These are phyloP conservation scores for Micromys minutus DNA, from an alignment of 2,113 vertebrate species.

Conservation along the genomic window DNA sequence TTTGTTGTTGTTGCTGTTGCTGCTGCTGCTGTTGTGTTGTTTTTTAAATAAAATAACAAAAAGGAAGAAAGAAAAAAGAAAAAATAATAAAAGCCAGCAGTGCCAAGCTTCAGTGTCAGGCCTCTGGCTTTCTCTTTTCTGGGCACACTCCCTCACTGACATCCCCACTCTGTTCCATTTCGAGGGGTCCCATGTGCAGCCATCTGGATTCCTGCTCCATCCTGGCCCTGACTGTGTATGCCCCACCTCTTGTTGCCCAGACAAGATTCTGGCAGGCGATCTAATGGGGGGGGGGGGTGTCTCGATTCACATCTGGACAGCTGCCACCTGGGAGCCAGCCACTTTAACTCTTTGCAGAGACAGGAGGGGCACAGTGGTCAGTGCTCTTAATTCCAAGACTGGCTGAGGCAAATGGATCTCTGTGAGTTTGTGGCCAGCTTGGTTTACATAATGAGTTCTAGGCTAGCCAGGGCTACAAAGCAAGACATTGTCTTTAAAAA, in stretches of 20 bases:
- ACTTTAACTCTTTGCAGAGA: neutral
- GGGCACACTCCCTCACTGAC: neutral
- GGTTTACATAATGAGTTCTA: neutral
- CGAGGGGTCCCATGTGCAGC: neutral
- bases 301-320: neutral
- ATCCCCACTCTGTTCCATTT: neutral
- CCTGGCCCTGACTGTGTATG: neutral
- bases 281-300: neutral
- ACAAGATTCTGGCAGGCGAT: too few relatives aligned
- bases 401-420: neutral
- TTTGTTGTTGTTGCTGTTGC: too few relatives aligned
- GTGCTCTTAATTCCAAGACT: neutral
- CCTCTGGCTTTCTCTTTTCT: neutral
- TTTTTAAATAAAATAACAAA: neutral
- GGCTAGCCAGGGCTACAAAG: neutral
- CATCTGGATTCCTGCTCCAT: neutral
- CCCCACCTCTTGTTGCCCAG: neutral
- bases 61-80: neutral
- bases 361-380: neutral
- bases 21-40: too few relatives aligned
- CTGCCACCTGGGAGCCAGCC: neutral
- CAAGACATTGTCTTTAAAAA: neutral
- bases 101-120: too few relatives aligned
- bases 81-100: neutral
- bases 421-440: neutral